Conservation (phyloP, 2,888 invertebrate species). For the Torymus texanus region DNA sequence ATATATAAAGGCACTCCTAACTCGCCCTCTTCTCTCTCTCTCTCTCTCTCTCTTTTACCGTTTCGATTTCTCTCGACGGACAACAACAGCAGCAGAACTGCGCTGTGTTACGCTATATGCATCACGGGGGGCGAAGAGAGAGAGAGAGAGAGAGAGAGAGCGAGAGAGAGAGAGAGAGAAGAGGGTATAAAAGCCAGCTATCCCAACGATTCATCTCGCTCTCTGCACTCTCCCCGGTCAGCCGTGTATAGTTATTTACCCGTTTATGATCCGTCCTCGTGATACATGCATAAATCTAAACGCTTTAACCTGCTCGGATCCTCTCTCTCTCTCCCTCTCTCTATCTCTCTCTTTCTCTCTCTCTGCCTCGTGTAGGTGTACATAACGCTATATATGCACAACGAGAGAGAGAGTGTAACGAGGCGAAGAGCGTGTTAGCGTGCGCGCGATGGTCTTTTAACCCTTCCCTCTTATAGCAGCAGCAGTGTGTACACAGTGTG, state of each 20-base stretch:
- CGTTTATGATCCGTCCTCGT: constrained; percentile 67
- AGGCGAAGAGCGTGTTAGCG: too few species aligned
- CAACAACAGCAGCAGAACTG: constrained; percentile 44
- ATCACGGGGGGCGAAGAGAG: constrained; percentile 4
- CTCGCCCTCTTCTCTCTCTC: too few species aligned
- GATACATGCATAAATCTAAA: constrained; percentile 64
- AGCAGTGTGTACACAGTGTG: too few species aligned
- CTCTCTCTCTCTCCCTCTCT: constrained; percentile 16
- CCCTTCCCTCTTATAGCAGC: background rate
- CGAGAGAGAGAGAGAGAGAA: constrained; percentile 47
- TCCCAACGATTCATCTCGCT: constrained; percentile 62
- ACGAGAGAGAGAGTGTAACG: too few species aligned
- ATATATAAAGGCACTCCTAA: constrained; percentile 35
- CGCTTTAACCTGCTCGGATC: constrained; percentile 55
- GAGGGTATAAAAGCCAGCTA: constrained; percentile 63
- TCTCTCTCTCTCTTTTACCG: constrained; percentile 4
- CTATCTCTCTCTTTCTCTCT: background rate
- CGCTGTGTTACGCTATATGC: too few species aligned
- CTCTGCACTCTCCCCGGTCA: constrained; percentile 56
- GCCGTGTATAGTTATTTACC: constrained; percentile 66
- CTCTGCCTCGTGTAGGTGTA: constrained; percentile 39
- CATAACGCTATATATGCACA: background rate
- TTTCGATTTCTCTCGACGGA: constrained; percentile 35
- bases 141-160: too few species aligned
- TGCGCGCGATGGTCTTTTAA: constrained; percentile 3